Base-by-base conservation (phyloP, 2,797 vertebrate species). In the Spondyliosoma cantharus region DNA sequence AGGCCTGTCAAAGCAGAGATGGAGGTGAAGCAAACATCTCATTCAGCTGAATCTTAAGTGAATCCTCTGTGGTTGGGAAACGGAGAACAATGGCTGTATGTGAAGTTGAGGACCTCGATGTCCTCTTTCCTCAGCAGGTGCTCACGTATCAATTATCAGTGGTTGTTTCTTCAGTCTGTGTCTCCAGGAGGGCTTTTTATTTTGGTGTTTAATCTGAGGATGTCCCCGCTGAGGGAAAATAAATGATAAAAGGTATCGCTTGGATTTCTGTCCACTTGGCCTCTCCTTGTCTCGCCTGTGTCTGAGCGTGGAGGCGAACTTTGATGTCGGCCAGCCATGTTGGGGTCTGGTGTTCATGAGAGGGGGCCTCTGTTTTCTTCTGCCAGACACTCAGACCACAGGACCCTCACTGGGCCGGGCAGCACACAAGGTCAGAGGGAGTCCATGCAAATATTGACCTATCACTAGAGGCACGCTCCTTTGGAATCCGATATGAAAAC, bases 371-470 rank as follows among this genome's bases (percentile, higher is more conserved):
- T 85, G 74, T 83, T 81, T 83, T 60, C 29, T 19, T 60, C 66
- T 59, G 71, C 64, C 66, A 83, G 71, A 74, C 68, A 11, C 29
- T 69, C 59, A 16, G 56, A 71, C 75, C 19, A 27, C 80, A 61
- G 76, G 76, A 65, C 68, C 53, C 49, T 70, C 45, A 0, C 49
- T 42, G 65, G 32, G 32, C 32, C 8, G 8, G 43, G 60, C 45
- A 45, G 19, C 27, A 42, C 32, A 27, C 60, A n/a, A 76, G 76
- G 52, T 75, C 4, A 59, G 71, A 65, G 54, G 53, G 65, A 62
- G 81, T 74, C 83, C 71, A 59, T 37, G 56, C 71, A 82, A 85
- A 80, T 73, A 82, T 64, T 65, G 71, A 77, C 66, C 72, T 58
- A 54, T 82, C 61, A 60, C n/a, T 15, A 2, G 24, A 80, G 17